Percentiles rank a stretch among this genome's conserved stretches.
Conservation (phyloP, 1,140 invertebrate genomes). For the Drosophila mayri region DNA sequence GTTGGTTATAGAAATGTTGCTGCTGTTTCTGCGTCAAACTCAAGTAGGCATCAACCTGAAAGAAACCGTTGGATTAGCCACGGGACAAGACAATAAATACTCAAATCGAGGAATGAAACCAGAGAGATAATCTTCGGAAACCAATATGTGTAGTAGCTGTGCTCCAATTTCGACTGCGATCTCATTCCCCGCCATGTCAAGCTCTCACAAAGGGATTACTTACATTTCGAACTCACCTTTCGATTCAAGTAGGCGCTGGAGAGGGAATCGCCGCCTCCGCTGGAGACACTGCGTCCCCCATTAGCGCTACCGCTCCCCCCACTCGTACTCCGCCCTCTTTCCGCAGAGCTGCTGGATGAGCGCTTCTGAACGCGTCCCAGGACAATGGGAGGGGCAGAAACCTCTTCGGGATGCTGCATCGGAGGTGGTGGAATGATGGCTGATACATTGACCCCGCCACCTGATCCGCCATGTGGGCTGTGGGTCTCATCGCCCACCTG, state of each 20-base stretch:
- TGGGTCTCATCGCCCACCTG: conserved; percentile 78
- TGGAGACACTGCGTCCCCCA: conserved; percentile 42
- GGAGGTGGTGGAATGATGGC: conserved; percentile 67
- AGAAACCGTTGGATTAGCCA: conserved; percentile 15
- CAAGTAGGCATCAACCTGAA: conserved; percentile 81
- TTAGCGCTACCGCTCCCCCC: conserved; percentile 32
- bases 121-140: background rate
- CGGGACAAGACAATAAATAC: background rate
- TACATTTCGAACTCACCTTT: conserved; percentile 84
- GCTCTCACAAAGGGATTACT: conserved; percentile 72
- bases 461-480: conserved; percentile 23
- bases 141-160: conserved; percentile 20
- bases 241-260: conserved; percentile 79
- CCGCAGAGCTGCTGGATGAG: conserved; percentile 55
- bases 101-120: conserved; percentile 46
- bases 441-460: conserved; percentile 52
- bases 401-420: conserved; percentile 72
- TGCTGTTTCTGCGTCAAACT: conserved; percentile 81
- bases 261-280: conserved; percentile 59
- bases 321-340: conserved; percentile 27
- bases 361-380: conserved; percentile 76
- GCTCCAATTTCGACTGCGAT: conserved; percentile 33
- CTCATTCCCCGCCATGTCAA: conserved; percentile 49
- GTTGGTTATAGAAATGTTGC: conserved; percentile 77
- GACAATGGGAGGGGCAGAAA: conserved; percentile 70